Base-by-base conservation (phyloP, 2,113 vertebrate species). In the Coturnix japonica region DNA sequence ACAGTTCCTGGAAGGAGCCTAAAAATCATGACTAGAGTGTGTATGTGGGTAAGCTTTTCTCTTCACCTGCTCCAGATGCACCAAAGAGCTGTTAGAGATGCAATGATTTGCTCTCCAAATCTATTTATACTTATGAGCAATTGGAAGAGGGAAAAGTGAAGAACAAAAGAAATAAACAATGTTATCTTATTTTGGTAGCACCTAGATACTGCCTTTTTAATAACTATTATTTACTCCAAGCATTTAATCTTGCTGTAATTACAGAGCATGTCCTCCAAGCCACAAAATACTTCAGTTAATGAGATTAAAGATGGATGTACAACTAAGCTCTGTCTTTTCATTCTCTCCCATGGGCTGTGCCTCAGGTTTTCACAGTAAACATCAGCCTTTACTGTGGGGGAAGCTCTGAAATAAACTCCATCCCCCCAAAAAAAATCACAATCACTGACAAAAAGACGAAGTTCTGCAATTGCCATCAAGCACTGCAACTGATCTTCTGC, bases 151-250 rank as follows among this genome's bases (percentile, higher is more conserved):
- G 33, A n/a, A 76, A 51, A 25, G 13, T 4, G 7, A 41, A 30
- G 72, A 74, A 51, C 25, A 43, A 21, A 26, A 5, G 9, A 6
- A 79, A 57, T 23, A 53, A 59, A 23, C 1, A 2, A 21, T 82
- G 26, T 9, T 79, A 77, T 66, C 16, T 30, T 35, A 59, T 72
- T 80, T 49, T 77, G 60, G 65, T 57, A 89, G 57, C 64, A 64
- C 37, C 73, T 70, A 63, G 56, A 83, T 81, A 76, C 39, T 94
- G 90, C 73, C 74, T 60, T 54, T 94, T 94, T 95, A 96, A 95
- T 94, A 94, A 94, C 85, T 85, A 69, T 91, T 93, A 80, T 85
- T 95, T 91, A 89, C 87, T 90, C 74, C 76, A 75, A 86, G 90
- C 86, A 64, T 81, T 95, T 93, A 87, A 94, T 92, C 47, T 49